Evolutionary conservation across 30 jellyfish, hydroid and myxozoan species (phyloP), one percentile per base, ranked within the genome.

Genomic region (Hydractinia echinata): DNA sequence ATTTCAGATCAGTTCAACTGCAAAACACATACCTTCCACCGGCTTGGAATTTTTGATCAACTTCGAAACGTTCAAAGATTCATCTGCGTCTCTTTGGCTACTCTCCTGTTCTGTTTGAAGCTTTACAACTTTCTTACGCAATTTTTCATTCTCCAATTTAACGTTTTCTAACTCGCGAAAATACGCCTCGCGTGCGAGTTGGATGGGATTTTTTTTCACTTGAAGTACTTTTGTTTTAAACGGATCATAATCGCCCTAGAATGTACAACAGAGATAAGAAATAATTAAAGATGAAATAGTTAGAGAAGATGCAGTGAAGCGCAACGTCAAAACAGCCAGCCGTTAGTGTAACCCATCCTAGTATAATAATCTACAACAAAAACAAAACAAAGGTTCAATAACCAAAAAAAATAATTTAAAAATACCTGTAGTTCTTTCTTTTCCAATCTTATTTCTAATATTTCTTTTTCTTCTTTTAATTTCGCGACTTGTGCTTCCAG

Each of bases 201-300:
- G 84, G 52, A 66, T 18, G 30, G 96, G 96, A 58, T 92, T 92
- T 30, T 76, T 76, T 10, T 85, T 87, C 66, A 92, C 55, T 61
- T 87, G 95, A 19, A 92, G 87, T 10, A 92, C 98, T 87, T 87
- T 92, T 18, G 93, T 83, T 62, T 86, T 83, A 21, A 90, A 50
- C 11, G 98, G 98, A 81, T 92, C 93, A 79, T 67, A 92, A 73
- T 86, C 85, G 5, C 98, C 98, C 98, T 91, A 14, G 39, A 68
- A 61, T 53, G 39, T 15, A 14, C 15, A 5, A 50, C 21, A 53
- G 21, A 4, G 19, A n/a, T 76, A 15, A 53, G 21, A 4, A 4
- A n/a, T 76, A 2, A 30, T 30, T 30, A 30, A 30, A 30, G 44
- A 30, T 30, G 44, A 30, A 30, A 30, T 30, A 30, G 44, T 30